Base-by-base conservation (phyloP, 2,888 invertebrate species). In the Platycheirus albimanus region DNA sequence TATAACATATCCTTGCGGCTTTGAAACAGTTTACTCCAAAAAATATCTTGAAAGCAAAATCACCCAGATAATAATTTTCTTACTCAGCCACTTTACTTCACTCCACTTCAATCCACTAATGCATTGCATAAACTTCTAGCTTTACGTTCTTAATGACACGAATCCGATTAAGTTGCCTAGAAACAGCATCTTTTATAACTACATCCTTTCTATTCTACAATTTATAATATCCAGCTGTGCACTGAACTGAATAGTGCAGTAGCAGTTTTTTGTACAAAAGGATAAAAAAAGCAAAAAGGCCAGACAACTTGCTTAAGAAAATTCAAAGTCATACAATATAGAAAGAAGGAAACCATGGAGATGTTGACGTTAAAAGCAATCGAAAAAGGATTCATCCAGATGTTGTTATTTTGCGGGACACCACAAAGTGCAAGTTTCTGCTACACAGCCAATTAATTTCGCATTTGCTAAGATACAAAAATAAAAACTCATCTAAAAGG, bases 401-500 rank as follows among this genome's bases (percentile, higher is more conserved):
- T 78, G 78, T 66, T 77, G 24, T 67, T 45, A 52, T 36, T 63
- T 64, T 74, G 64, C 10, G 72, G 45, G 49, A 41, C 24, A 67
- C 38, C 63, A 54, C 61, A 61, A 69, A 43, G 28, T 64, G 54
- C 61, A 51, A 66, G 15, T 66, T 41, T 52, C 58, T 20, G 28
- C 81, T 71, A 45, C 77, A 81, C 81, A 81, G 49, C 66, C 77
- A 76, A 81, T 77, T 67, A 71, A 72, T 67, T 56, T 74, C 74
- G 28, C 67, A 74, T 79, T 74, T 54, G 20, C 24, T 36, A 28
- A 17, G 47, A 36, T 45, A 33, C 19, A 43, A 30, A 47, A 36
- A 33, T 33, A 15, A 51, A 36, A 64, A 20, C 19, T 33, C 10
- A 20, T 41, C 41, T 17, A 28, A 41, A 61, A 61, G 38, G 30